These are phyloP conservation scores for Anthopleura sola DNA, from an alignment of 64 coral and sea anemone genomes.

Conservation along the genomic window DNA sequence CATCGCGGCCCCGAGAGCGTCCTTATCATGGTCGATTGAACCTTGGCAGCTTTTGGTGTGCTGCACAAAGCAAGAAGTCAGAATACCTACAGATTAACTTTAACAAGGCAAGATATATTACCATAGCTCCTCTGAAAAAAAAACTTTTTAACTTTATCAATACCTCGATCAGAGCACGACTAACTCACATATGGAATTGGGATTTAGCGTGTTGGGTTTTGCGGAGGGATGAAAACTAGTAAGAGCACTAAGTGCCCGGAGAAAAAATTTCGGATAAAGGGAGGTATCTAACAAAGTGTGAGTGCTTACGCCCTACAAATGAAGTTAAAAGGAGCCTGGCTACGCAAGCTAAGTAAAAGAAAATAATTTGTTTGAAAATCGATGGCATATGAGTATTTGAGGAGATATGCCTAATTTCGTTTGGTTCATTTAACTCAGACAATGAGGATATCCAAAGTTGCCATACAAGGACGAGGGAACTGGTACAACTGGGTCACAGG, in stretches of 20 bases:
- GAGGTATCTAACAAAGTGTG: no score
- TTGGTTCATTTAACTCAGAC: not conserved
- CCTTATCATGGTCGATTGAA: conserved; percentile 43
- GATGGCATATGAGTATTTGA: no score
- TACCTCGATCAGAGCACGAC: no score
- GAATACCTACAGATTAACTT: conserved; percentile 78
- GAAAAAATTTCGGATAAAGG: no score
- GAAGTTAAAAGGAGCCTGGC: no score
- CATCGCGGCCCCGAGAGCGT: not conserved
- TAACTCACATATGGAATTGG: no score
- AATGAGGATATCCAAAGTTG: not conserved
- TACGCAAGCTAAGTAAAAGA: no score
- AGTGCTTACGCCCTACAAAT: no score
- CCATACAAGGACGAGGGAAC: not conserved
- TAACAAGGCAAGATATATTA: conserved; percentile 47
- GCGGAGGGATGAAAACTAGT: no score
- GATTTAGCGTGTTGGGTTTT: no score
- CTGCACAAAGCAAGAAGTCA: conserved; percentile 37
- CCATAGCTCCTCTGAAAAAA: not conserved
- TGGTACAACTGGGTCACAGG: conserved; percentile 19
- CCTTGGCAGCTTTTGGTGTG: conserved; percentile 61
- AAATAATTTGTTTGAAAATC: not conserved
- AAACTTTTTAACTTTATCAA: no score
- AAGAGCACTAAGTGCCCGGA: no score
- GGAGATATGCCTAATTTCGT: not conserved